A percentile compares a stretch with the other conserved stretches of the same genome.
phyloP scores from a whole-genome alignment of 2,797 vertebrate genomes.

The Semaprochilodus insignis region DNA sequence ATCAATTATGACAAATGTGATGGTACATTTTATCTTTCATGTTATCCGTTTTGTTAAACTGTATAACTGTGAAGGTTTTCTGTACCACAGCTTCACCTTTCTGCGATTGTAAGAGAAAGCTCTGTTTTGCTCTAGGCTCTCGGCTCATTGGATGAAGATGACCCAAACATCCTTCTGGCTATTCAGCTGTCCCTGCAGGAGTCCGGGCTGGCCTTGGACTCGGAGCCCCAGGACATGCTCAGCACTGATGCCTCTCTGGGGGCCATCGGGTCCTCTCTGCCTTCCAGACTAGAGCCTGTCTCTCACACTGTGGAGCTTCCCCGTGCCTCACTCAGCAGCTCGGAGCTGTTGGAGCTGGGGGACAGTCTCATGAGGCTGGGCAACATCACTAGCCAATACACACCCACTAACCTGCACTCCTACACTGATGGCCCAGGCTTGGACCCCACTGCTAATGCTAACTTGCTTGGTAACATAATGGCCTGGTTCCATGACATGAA shows the following conservation, averaged over 20 bases:
- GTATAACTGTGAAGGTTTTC: not conserved
- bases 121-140: constrained; percentile 77
- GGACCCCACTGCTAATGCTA: constrained; percentile 84
- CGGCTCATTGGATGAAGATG: constrained; percentile 95
- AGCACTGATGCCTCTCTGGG: constrained; percentile 87
- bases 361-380: constrained; percentile 87
- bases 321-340: constrained; percentile 89
- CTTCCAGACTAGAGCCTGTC: constrained; percentile 86
- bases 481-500: constrained; percentile 99
- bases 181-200: constrained; percentile 98
- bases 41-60: not conserved
- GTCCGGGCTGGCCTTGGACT: constrained; percentile 73
- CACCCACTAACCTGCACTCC: constrained; percentile 43
- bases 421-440: constrained; percentile 81
- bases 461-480: constrained; percentile 97
- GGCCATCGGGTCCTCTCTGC: constrained; percentile 93
- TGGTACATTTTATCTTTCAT: no score
- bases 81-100: not conserved
- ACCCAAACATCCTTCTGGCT: constrained; percentile 95
- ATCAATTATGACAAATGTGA: no score
- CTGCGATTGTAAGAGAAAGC: not conserved
- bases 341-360: constrained; percentile 91
- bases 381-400: constrained; percentile 70
- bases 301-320: constrained; percentile 80
- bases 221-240: constrained; percentile 81